These are phyloP conservation scores for Creontiades dilutus DNA, from an alignment of 2,888 invertebrate genomes.

Conservation along the genomic window DNA sequence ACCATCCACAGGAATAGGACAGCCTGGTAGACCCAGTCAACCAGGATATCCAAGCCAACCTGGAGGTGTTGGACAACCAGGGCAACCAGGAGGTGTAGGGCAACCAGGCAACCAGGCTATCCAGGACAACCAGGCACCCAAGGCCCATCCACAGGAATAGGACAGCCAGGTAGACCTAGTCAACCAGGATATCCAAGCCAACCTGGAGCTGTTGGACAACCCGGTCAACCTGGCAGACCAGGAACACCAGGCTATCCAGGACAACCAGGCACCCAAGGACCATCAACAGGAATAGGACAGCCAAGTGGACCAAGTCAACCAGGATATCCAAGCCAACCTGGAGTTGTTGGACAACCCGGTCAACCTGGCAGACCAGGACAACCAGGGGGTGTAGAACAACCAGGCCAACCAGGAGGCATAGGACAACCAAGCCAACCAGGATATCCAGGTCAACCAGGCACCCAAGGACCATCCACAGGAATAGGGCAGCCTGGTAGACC, in stretches of 20 bases:
- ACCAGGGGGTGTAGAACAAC: conserved; percentile 76
- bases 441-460: conserved; percentile 70
- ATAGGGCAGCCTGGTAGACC: conserved; percentile 72
- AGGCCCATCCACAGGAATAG: conserved; percentile 72
- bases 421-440: conserved; percentile 77
- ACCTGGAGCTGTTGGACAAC: conserved; percentile 73
- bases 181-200: conserved; percentile 71
- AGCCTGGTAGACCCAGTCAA: conserved; percentile 73
- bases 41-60: conserved; percentile 75
- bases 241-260: conserved; percentile 66
- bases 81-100: conserved; percentile 75
- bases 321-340: conserved; percentile 74
- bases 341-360: conserved; percentile 74
- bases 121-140: conserved; percentile 76
- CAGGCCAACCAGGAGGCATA: conserved; percentile 72
- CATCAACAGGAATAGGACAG: conserved; percentile 69
- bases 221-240: conserved; percentile 74
- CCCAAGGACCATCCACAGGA: too few species aligned
- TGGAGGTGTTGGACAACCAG: conserved; percentile 73
- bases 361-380: conserved; percentile 74
- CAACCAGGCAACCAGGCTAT: conserved; percentile 76
- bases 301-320: conserved; percentile 75
- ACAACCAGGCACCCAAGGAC: conserved; percentile 77
- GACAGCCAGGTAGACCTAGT: conserved; percentile 73
- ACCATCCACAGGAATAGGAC: conserved; percentile 69